Evolutionary conservation across 1,140 invertebrate species (phyloP), one percentile per base, ranked within the genome.

Genomic region (Tachypleus tridentatus): DNA sequence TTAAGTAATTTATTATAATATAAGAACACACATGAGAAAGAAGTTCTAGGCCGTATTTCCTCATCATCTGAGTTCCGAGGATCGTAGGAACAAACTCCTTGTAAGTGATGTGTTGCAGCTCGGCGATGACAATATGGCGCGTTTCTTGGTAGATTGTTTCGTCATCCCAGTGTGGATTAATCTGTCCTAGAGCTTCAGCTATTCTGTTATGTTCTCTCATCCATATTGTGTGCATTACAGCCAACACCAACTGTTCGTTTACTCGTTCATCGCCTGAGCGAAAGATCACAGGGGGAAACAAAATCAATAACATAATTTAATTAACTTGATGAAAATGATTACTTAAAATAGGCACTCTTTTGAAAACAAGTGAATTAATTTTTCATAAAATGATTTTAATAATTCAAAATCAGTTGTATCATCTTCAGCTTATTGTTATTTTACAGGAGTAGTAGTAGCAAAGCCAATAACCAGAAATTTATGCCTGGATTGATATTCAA

Each of bases 201-300:
- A 97, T 81, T 67, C 86, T 84, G 77, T 98, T 98, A 76, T 98
- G 94, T 72, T 93, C 85, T 68, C 93, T 78, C 69, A 97, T 77
- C 82, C 89, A 93, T 5, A 93, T 79, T 0, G 91, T 91, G 75
- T 97, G 93, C 61, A 94, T 80, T 0, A 87, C 86, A 5, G 89
- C 86, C 11, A 97, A 73, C 64, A 87, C 85, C 0, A 88, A 83
- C 71, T 90, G 90, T 75, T 97, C 93, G 77, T 97, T 98, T 0
- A 86, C 86, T 66, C 93, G 79, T 49, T 80, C 77, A 73, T 97
- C 93, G 67, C 94, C 91, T 85, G 79, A 3, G 59, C 5, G 7
- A 5, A 11, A 64, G 9, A 60, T 79, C 49, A 73, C 75, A 66
- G 75, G 75, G 59, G 70, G 70, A 49, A 77, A 66, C 67, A 74